These are phyloP conservation scores for Xenus cinereus DNA, from an alignment of 2,113 vertebrate species.

Conservation along the genomic window DNA sequence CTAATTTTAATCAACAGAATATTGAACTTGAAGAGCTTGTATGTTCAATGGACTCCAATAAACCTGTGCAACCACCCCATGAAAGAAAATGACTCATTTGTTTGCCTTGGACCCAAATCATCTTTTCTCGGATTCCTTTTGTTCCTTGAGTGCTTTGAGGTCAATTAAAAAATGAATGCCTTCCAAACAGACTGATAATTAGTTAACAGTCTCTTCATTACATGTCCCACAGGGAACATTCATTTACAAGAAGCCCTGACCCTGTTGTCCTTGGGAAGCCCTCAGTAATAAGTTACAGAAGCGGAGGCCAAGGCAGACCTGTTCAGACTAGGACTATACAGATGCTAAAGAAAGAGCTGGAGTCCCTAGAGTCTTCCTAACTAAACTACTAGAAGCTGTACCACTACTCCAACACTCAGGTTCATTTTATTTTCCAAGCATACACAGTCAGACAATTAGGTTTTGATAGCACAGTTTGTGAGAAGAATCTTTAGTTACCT, in stretches of 20 bases:
- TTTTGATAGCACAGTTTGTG: conserved; percentile 51
- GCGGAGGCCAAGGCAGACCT: conserved; percentile 33
- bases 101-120: neutral
- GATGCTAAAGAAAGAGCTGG: conserved; percentile 17
- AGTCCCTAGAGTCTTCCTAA: conserved; percentile 33
- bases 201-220: conserved; percentile 66
- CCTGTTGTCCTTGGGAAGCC: conserved; percentile 67
- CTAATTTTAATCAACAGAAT: neutral
- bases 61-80: neutral
- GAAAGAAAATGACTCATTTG: neutral
- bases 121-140: conserved; percentile 17
- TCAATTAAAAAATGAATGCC: conserved; percentile 57
- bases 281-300: conserved; percentile 52
- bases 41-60: neutral
- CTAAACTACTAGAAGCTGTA: conserved; percentile 47
- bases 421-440: conserved; percentile 59
- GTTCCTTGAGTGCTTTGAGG: conserved; percentile 43
- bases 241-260: conserved; percentile 46
- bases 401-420: neutral
- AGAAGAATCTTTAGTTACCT: conserved; percentile 58
- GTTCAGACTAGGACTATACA: conserved; percentile 34
- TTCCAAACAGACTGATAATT: conserved; percentile 65
- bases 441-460: conserved; percentile 23
- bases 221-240: conserved; percentile 43
- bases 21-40: neutral